Base-by-base conservation (phyloP, 2,888 invertebrate species). In the Zygogramma bicolorata region DNA sequence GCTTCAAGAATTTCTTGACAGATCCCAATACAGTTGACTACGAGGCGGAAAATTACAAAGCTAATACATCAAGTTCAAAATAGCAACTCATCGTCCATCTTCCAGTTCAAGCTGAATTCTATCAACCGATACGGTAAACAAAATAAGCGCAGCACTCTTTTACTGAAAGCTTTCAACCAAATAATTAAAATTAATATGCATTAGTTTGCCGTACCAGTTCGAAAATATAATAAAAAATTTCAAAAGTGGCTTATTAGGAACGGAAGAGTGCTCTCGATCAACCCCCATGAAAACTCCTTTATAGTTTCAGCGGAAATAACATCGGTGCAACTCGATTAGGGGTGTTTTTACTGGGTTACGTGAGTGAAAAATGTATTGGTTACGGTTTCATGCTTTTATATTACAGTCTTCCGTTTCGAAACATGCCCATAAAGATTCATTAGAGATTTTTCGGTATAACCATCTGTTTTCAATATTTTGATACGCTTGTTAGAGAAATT, bases 291-390 rank as follows among this genome's bases (percentile, higher is more conserved):
- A 72, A 66, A 67, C 53, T 70, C 63, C 73, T 65, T 70, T 63
- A 73, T 73, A 73, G 70, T 73, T 70, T 68, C 42, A 73, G 70
- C 65, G 70, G 70, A 71, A 70, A 74, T 68, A 74, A 68, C 59
- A 70, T 74, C 68, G 65, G 58, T 25, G 67, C 34, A 70, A 73
- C 70, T 73, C 68, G 73, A 73, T 73, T 73, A 75, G 73, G 71
- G 70, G 75, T 49, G 46, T 46, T 63, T 63, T 46, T 46, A 13
- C 46, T 71, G 38, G 34, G 61, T 59, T 38, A 31, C 57, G 72
- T 61, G 76, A 76, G 77, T 77, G 79, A 76, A 77, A 79, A 79
- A 75, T 73, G 73, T 71, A 74, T 78, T 73, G 79, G 77, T 77
- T 75, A 79, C 76, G 79, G 76, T 75, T 75, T 79, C 69, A 76